Evolutionary conservation across 2,797 vertebrate genomes (phyloP).

Genomic region (Danionella dracula): DNA sequence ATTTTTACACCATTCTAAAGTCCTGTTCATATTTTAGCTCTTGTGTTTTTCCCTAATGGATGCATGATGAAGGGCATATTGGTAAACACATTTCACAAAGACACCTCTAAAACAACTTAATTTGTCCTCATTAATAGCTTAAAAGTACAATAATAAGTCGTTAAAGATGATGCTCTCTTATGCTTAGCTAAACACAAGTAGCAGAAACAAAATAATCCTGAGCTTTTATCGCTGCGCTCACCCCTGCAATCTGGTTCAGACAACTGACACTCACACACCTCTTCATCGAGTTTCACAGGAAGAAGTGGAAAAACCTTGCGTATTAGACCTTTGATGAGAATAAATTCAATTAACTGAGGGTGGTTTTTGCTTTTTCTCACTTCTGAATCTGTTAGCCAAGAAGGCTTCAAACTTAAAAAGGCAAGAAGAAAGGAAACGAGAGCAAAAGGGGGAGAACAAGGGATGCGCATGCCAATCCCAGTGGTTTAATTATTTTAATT

Average conservation of each 20-base stretch:
- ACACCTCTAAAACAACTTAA: constrained; percentile 73
- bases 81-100: constrained; percentile 72
- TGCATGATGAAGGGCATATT: constrained; percentile 65
- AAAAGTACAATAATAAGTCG: constrained; percentile 81
- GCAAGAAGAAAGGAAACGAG: constrained; percentile 64
- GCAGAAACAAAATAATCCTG: constrained; percentile 61
- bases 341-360: constrained; percentile 70
- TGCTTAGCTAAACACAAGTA: constrained; percentile 62
- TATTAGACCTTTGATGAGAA: constrained; percentile 67
- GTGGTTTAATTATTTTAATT: constrained; percentile 94
- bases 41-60: constrained; percentile 68
- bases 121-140: constrained; percentile 84
- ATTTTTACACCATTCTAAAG: constrained; percentile 47
- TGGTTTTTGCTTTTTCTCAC: constrained; percentile 65
- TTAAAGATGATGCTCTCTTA: constrained; percentile 65
- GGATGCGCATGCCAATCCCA: constrained; percentile 64
- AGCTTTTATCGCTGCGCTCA: constrained; percentile 58
- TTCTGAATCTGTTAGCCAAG: constrained; percentile 66
- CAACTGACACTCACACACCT: constrained; percentile 58
- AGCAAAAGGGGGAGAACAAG: constrained; percentile 42
- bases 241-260: constrained; percentile 54
- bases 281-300: constrained; percentile 54
- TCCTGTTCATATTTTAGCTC: constrained; percentile 62
- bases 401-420: constrained; percentile 66
- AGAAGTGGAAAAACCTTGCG: constrained; percentile 27